Conservation (phyloP, 2,888 invertebrate species). For the Drepana falcataria region DNA sequence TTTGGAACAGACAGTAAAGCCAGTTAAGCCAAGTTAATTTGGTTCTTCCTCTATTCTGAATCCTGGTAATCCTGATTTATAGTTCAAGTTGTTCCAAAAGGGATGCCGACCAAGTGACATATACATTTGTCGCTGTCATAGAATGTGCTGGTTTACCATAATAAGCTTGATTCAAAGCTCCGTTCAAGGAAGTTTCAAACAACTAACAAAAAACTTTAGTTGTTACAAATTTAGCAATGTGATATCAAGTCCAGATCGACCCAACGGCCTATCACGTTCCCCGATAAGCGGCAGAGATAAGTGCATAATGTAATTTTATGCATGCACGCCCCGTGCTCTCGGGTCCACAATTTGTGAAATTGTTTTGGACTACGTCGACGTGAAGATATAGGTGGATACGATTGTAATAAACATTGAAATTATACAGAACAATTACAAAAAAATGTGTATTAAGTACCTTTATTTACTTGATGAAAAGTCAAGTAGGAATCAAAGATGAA, state of each 20-base stretch:
- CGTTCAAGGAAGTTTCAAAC: no score
- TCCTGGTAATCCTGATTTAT: neutral
- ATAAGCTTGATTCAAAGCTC: no score
- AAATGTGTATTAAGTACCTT: no score
- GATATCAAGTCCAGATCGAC: neutral
- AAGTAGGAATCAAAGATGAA: no score
- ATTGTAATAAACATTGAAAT: no score
- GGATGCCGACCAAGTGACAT: no score
- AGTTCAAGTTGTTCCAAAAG: neutral
- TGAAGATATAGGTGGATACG: slow-evolving; percentile 2
- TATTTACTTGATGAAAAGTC: no score
- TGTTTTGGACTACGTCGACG: slow-evolving; percentile 3
- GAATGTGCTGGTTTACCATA: no score
- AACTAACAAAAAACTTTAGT: no score
- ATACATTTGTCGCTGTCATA: no score
- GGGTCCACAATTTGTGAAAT: slow-evolving; percentile 20
- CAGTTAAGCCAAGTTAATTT: neutral
- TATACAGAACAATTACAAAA: no score
- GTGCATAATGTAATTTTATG: slow-evolving; percentile 30
- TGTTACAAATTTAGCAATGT: no score
- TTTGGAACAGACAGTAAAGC: neutral
- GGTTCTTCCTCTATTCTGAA: neutral
- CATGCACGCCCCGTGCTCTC: slow-evolving; percentile 25
- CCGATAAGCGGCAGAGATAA: neutral
- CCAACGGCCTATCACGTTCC: neutral